A percentile compares a stretch with the other conserved stretches of the same genome.
Evolutionary conservation across 2,113 vertebrate genomes (phyloP).

Genomic region (Mystacornis crossleyi): DNA sequence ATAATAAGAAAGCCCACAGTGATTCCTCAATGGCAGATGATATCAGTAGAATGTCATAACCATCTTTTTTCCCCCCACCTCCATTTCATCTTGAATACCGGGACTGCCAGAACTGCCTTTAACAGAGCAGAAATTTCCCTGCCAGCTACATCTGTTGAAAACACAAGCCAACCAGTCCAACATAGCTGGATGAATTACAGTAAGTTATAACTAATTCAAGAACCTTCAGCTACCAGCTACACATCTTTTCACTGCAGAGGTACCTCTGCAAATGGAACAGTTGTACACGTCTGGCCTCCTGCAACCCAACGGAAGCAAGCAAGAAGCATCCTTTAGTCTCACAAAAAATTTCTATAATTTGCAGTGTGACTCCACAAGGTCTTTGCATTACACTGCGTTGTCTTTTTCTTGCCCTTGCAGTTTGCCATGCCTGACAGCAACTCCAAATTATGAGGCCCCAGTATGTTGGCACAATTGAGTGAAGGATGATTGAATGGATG

Average conservation of each 20-base stretch:
- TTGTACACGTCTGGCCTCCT: background rate
- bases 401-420: background rate
- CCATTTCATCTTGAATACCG: background rate
- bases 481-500: background rate
- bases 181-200: background rate
- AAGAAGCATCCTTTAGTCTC: background rate
- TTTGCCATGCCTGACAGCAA: background rate
- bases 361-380: background rate
- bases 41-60: background rate
- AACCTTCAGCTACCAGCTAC: background rate
- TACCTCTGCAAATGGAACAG: background rate
- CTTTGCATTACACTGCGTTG: background rate
- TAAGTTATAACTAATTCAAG: background rate
- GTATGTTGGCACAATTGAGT: accelerated
- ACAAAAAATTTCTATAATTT: background rate
- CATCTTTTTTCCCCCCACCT: background rate
- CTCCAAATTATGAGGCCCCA: background rate
- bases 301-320: background rate
- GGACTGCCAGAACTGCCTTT: background rate
- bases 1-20: background rate
- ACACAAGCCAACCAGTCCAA: background rate
- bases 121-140: background rate
- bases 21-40: background rate
- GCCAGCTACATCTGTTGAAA: conserved; percentile 34
- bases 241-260: conserved; percentile 16